Conservation (phyloP, 2,113 vertebrate species). For the Petromus typicus region DNA sequence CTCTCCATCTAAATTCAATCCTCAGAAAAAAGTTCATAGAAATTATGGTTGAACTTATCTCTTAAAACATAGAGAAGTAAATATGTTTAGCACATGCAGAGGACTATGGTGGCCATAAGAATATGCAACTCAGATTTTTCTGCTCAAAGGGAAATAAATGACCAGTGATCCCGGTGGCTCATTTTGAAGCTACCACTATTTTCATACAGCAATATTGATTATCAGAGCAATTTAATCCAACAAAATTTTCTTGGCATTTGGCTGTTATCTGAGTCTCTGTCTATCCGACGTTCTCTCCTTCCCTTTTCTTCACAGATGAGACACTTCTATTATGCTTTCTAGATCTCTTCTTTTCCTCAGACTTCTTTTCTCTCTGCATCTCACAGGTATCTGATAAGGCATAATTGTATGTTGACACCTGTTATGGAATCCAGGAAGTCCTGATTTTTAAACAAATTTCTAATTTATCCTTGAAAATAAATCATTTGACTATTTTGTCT, state of each 20-base stretch:
- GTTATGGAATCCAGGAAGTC: not conserved
- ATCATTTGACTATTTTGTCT: not conserved
- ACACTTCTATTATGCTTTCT: not conserved
- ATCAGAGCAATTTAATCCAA: not conserved
- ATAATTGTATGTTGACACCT: not conserved
- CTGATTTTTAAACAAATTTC: not conserved
- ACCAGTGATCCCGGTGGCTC: not conserved
- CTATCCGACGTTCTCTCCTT: not conserved
- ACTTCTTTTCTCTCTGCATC: not conserved
- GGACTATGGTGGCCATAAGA: not conserved
- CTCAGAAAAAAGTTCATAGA: not conserved
- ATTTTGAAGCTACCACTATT: not conserved
- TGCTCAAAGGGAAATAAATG: not conserved
- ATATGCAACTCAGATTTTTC: not conserved
- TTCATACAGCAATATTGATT: not conserved
- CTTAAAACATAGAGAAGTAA: not conserved
- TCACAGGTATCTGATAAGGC: not conserved
- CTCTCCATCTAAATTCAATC: accelerated
- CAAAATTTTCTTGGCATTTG: not conserved
- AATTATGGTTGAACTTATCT: not conserved
- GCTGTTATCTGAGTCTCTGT: not conserved
- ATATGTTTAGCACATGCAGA: not conserved
- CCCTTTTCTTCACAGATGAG: not conserved
- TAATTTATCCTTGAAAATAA: not conserved
- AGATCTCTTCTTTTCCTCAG: not conserved